Conservation (phyloP, 2,113 vertebrate species). For the Microtus pennsylvanicus region DNA sequence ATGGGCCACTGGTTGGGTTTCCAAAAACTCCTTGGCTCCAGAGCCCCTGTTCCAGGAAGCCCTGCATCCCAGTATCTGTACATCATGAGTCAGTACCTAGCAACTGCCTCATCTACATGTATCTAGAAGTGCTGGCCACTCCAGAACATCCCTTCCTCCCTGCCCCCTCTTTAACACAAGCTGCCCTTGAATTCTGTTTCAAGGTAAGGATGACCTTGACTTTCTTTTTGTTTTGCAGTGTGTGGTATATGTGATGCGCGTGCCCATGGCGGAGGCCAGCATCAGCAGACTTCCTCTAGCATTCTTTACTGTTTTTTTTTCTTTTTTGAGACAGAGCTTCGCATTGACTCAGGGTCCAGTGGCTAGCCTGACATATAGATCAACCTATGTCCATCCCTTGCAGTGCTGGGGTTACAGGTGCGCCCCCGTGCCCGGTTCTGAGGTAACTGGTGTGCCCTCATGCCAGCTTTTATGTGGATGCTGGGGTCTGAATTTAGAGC, state of each 20-base stretch:
- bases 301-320: neutral
- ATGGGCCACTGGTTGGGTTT: neutral
- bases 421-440: no score
- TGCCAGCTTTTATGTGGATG: neutral
- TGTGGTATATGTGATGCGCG: no score
- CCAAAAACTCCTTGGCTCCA: neutral
- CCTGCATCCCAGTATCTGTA: neutral
- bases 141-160: no score
- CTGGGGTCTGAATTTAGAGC: neutral
- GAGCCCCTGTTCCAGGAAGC: neutral
- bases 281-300: neutral
- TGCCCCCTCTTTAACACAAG: no score
- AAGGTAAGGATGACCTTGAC: neutral
- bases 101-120: neutral
- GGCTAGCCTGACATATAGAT: neutral
- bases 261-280: neutral
- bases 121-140: neutral
- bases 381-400: neutral
- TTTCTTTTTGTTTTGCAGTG: neutral
- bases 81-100: neutral
- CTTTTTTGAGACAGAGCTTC: neutral
- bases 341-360: neutral
- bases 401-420: no score
- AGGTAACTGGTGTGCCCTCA: no score
- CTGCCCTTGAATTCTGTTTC: neutral